Evolutionary conservation across 2,888 invertebrate species (phyloP).

Genomic region (Pseudoips prasinana): DNA sequence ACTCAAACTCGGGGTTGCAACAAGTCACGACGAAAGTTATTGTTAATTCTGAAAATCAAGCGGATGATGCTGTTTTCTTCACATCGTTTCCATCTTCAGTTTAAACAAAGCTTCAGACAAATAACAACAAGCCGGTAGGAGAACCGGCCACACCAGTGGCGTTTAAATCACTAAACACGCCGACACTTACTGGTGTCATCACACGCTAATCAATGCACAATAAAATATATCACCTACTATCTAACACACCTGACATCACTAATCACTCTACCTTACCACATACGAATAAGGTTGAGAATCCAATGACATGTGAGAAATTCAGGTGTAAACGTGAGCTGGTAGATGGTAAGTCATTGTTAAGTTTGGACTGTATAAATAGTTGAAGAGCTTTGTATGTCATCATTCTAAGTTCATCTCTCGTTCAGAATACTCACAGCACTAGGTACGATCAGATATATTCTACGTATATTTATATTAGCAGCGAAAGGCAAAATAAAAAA

Average conservation of each 20-base stretch:
- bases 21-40: no score
- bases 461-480: slow-evolving; percentile 51
- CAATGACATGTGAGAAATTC: background rate
- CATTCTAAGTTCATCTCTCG: slow-evolving; percentile 48
- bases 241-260: background rate
- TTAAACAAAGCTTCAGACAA: no score
- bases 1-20: no score
- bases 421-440: slow-evolving; percentile 26
- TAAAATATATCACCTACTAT: slow-evolving; percentile 11
- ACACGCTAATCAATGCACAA: slow-evolving; percentile 20
- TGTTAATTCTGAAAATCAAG: no score
- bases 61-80: no score
- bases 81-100: no score
- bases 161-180: no score
- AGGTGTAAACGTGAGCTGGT: slow-evolving; percentile 1
- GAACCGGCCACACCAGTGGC: no score
- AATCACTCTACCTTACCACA: slow-evolving; percentile 2
- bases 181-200: no score
- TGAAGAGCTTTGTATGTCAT: slow-evolving; percentile 37
- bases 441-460: slow-evolving; percentile 44
- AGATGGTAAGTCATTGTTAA: slow-evolving; percentile 35
- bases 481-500: no score
- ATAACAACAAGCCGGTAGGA: no score
- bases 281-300: slow-evolving; percentile 18
- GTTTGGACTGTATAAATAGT: slow-evolving; percentile 58